Percentiles rank a stretch among this genome's conserved stretches.
These are phyloP conservation scores for Amiota mariae DNA, from an alignment of 2,888 invertebrate genomes.

Conservation along the genomic window DNA sequence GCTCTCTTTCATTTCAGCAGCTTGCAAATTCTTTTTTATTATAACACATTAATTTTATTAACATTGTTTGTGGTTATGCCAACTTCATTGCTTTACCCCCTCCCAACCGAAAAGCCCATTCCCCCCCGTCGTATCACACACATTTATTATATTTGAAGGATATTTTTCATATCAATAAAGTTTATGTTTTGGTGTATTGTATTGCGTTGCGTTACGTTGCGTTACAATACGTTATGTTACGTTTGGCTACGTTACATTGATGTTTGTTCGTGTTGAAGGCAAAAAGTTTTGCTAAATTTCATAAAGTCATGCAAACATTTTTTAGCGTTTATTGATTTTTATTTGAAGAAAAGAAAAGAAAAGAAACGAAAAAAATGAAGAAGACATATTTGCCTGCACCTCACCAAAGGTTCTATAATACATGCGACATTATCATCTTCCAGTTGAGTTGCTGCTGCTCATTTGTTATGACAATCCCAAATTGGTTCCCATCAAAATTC, in stretches of 20 bases:
- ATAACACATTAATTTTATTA: constrained; percentile 26
- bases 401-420: background rate
- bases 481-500: constrained; percentile 13
- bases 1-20: background rate
- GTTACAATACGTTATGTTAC: too few relatives aligned
- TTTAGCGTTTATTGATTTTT: constrained; percentile 9
- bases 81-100: background rate
- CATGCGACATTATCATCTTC: background rate
- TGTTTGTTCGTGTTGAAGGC: background rate
- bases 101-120: too few relatives aligned
- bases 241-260: background rate
- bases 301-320: constrained; percentile 12
- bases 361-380: background rate
- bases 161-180: constrained; percentile 15
- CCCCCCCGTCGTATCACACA: background rate
- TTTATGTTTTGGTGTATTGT: background rate
- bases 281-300: constrained; percentile 1
- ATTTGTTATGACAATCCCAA: background rate
- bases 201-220: too few relatives aligned
- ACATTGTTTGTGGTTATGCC: background rate
- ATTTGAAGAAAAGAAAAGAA: background rate
- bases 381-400: background rate
- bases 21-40: constrained; percentile 20
- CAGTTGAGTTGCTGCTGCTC: background rate
- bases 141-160: constrained; percentile 12